These are phyloP conservation scores for Caenorhabditis sinica DNA, from an alignment of 2,888 invertebrate species.

Conservation along the genomic window DNA sequence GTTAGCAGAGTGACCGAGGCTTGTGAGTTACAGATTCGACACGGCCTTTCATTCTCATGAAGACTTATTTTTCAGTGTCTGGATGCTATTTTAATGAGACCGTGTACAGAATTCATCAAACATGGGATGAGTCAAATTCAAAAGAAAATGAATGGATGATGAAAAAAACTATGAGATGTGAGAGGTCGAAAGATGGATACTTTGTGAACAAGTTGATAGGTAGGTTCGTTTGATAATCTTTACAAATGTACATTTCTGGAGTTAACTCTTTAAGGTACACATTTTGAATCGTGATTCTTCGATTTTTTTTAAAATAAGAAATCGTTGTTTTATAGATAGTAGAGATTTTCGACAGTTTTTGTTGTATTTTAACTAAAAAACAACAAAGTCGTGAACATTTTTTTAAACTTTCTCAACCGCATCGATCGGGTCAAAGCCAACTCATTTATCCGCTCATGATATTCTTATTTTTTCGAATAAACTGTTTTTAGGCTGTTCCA, in stretches of 20 bases:
- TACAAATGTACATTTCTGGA: not conserved
- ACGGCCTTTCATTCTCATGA: not conserved
- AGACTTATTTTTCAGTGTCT: not conserved
- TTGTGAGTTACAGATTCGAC: not conserved
- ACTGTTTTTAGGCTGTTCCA: not conserved
- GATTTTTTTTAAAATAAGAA: no score
- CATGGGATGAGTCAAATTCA: not conserved
- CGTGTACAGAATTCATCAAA: not conserved
- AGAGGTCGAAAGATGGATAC: not conserved
- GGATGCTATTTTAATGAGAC: constrained; percentile 13
- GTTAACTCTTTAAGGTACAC: no score
- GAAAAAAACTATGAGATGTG: not conserved
- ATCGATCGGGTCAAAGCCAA: no score
- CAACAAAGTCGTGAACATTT: no score
- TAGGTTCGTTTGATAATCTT: no score
- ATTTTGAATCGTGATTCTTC: no score
- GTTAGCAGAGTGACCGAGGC: constrained; percentile 6
- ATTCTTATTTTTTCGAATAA: no score
- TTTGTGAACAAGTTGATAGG: not conserved
- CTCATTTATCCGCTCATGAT: no score
- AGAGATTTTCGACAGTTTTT: no score
- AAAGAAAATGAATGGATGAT: not conserved
- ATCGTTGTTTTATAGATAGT: no score
- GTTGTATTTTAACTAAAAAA: no score
- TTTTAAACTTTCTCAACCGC: no score